Conservation (phyloP, 2,888 invertebrate genomes). For the Tanypteryx hageni region DNA sequence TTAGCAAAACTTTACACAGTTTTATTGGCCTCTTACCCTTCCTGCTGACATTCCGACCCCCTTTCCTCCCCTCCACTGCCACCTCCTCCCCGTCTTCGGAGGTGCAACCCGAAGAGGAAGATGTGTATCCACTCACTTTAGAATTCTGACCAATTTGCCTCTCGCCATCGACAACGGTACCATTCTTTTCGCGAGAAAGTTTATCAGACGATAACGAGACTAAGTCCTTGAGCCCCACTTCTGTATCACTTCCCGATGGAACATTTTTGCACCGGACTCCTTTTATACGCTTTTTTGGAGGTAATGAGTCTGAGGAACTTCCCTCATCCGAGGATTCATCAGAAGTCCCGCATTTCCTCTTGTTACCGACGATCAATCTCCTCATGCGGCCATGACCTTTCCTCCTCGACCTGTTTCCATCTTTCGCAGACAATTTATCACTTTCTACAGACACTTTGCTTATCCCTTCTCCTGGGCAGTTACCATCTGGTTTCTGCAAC, state of each 20-base stretch:
- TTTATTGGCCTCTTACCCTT: constrained; percentile 67
- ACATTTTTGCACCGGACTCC: neutral
- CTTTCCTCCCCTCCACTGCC: constrained; percentile 17
- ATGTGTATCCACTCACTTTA: constrained; percentile 48
- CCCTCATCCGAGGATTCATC: constrained; percentile 41
- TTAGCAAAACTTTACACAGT: constrained; percentile 59
- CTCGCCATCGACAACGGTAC: neutral
- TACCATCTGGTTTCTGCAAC: constrained; percentile 15
- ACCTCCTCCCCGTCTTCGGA: constrained; percentile 49
- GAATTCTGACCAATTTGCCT: neutral
- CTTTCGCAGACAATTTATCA: neutral
- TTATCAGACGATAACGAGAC: neutral
- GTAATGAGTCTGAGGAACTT: neutral
- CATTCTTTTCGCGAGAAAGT: constrained; percentile 14
- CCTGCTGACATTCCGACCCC: neutral
- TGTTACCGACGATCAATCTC: constrained; percentile 33
- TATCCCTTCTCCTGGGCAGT: neutral
- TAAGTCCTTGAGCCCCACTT: constrained; percentile 20
- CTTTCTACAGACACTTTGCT: neutral
- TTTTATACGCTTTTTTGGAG: constrained; percentile 36
- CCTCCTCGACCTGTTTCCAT: neutral
- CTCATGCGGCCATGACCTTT: neutral
- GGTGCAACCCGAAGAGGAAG: neutral
- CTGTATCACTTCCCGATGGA: neutral
- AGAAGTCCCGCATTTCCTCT: constrained; percentile 30